Percentiles rank a stretch among this genome's conserved stretches.
phyloP scores from a whole-genome alignment of 1,140 invertebrate species.

The Eurosta solidaginis region DNA sequence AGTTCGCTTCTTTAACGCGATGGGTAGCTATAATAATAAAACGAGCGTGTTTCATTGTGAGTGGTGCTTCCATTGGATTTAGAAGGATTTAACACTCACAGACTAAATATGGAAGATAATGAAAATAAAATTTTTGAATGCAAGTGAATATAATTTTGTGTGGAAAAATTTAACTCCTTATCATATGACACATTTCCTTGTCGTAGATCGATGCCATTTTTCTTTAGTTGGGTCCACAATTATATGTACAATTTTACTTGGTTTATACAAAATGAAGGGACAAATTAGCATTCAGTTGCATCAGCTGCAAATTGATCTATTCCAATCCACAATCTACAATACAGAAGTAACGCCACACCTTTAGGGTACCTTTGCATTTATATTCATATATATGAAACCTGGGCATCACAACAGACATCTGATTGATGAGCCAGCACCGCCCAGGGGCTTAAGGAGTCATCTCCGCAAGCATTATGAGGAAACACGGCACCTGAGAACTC shows the following conservation, averaged over 20 bases:
- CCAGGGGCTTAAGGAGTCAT: no score
- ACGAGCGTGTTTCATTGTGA: slow-evolving; percentile 97
- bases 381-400: no score
- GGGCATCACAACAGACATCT: no score
- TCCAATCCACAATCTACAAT: not conserved
- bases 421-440: no score
- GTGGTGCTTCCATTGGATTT: slow-evolving; percentile 83
- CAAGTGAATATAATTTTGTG: not conserved
- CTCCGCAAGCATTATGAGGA: no score
- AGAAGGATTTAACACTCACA: slow-evolving; percentile 88
- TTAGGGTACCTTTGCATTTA: not conserved
- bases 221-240: not conserved
- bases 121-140: not conserved
- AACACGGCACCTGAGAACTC: no score
- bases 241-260: not conserved
- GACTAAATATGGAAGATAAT: not conserved
- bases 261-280: not conserved
- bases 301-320: not conserved
- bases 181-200: slow-evolving; percentile 8
- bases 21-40: slow-evolving; percentile 94
- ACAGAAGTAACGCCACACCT: slow-evolving; percentile 20
- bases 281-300: not conserved
- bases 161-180: not conserved
- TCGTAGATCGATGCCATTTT: slow-evolving; percentile 15
- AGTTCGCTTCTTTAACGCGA: slow-evolving; percentile 84